Percentiles rank a stretch among this genome's conserved stretches.
Conservation (phyloP, 35 echinoderm and acorn worm species). For the Lytechinus variegatus region DNA sequence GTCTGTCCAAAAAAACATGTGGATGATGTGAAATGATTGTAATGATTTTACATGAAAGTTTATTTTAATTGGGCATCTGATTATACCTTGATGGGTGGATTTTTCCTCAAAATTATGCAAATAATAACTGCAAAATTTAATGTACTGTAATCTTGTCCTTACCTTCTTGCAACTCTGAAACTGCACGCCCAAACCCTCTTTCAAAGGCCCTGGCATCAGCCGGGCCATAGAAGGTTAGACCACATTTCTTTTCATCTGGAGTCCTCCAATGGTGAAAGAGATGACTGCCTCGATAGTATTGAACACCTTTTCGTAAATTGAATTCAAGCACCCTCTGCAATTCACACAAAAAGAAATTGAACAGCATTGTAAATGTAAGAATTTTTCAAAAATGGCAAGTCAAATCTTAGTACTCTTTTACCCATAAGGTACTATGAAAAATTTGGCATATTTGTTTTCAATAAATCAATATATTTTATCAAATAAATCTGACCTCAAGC, state of each 20-base stretch:
- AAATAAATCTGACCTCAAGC: background rate
- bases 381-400: background rate
- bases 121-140: background rate
- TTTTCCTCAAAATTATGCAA: too few relatives aligned
- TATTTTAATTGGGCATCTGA: too few relatives aligned
- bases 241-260: slow-evolving; percentile 85
- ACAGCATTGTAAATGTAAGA: background rate
- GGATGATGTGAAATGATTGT: too few relatives aligned
- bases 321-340: slow-evolving; percentile 87
- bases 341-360: slow-evolving; percentile 46
- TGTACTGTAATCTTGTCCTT: background rate
- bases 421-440: background rate
- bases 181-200: slow-evolving; percentile 77
- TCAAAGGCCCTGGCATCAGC: slow-evolving; percentile 90
- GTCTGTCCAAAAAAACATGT: too few relatives aligned
- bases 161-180: slow-evolving; percentile 90
- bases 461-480: background rate
- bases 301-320: slow-evolving; percentile 71
- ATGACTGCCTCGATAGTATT: slow-evolving; percentile 83
- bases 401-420: background rate
- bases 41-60: too few relatives aligned
- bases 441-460: background rate
- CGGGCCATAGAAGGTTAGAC: slow-evolving; percentile 86
- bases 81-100: too few relatives aligned
- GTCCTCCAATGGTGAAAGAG: slow-evolving; percentile 96